These are phyloP conservation scores for Leptinotarsa undecemlineata DNA, from an alignment of 1,140 invertebrate species.

Conservation along the genomic window DNA sequence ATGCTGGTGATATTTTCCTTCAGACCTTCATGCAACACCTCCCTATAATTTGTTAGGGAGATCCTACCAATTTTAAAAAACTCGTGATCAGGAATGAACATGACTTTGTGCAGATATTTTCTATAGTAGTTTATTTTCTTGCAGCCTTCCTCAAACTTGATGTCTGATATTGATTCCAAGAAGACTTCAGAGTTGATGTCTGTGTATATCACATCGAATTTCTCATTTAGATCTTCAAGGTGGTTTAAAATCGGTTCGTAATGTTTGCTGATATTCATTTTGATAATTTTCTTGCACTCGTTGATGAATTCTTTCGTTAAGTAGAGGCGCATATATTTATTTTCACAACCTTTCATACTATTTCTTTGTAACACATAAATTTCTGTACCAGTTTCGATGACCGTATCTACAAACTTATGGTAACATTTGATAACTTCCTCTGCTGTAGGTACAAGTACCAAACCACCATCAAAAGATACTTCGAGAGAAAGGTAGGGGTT, in stretches of 20 bases:
- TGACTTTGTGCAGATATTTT: conserved; percentile 37
- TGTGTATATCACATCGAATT: conserved; percentile 35
- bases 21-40: conserved; percentile 34
- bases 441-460: conserved; percentile 34
- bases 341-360: conserved; percentile 39
- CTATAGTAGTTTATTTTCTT: conserved; percentile 40
- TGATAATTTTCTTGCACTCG: conserved; percentile 33
- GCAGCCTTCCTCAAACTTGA: conserved; percentile 43
- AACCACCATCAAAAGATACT: conserved; percentile 32
- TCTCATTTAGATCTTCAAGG: conserved; percentile 33
- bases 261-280: conserved; percentile 32
- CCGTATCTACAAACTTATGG: conserved; percentile 35
- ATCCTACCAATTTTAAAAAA: conserved; percentile 42
- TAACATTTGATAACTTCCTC: conserved; percentile 31
- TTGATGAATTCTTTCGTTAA: conserved; percentile 44
- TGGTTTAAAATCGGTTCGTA: conserved; percentile 39
- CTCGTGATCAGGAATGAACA: conserved; percentile 41
- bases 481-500: conserved; percentile 40
- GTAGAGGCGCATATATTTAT: conserved; percentile 37
- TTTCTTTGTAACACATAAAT: conserved; percentile 35
- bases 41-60: conserved; percentile 35
- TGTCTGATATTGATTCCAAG: conserved; percentile 30
- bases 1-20: conserved; percentile 32
- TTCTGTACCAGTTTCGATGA: conserved; percentile 35
- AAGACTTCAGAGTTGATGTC: conserved; percentile 34